phyloP scores from a whole-genome alignment of 2,113 vertebrate species.

The Poeciliopsis occidentalis region DNA sequence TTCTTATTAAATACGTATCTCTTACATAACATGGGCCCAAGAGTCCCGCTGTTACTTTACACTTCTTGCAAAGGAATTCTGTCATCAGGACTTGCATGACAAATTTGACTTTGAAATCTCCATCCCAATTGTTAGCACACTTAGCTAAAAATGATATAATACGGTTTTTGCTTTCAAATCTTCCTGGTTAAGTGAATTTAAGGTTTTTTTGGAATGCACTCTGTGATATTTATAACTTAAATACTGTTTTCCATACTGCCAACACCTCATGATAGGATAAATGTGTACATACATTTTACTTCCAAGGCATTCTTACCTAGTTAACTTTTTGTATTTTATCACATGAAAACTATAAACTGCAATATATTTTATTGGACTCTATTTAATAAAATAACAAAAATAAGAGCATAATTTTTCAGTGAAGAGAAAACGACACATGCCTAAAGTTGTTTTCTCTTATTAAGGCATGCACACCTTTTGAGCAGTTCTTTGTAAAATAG shows the following conservation, averaged over 20 bases:
- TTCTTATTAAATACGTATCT: slow-evolving; percentile 57
- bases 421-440: too few species aligned
- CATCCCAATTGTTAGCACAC: slow-evolving; percentile 7
- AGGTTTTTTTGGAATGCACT: slow-evolving; percentile 26
- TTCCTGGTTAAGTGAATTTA: slow-evolving; percentile 1
- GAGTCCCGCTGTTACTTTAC: slow-evolving; percentile 36
- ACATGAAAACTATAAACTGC: not conserved
- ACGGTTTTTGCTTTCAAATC: slow-evolving; percentile 7
- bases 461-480: not conserved
- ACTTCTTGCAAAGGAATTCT: slow-evolving; percentile 7
- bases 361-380: not conserved
- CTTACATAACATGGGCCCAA: slow-evolving; percentile 46
- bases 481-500: not conserved
- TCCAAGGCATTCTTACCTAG: too few species aligned
- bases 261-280: slow-evolving; percentile 3
- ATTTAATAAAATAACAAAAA: too few species aligned
- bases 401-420: too few species aligned
- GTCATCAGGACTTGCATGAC: not conserved
- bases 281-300: not conserved
- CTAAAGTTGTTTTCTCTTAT: too few species aligned
- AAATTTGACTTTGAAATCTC: slow-evolving; percentile 1
- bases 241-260: slow-evolving; percentile 26
- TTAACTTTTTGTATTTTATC: not conserved
- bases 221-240: slow-evolving; percentile 9
- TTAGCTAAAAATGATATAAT: slow-evolving; percentile 1